A percentile compares a stretch with the other conserved stretches of the same genome.
Conservation (phyloP, 1,140 invertebrate genomes). For the Drosophila mayri region DNA sequence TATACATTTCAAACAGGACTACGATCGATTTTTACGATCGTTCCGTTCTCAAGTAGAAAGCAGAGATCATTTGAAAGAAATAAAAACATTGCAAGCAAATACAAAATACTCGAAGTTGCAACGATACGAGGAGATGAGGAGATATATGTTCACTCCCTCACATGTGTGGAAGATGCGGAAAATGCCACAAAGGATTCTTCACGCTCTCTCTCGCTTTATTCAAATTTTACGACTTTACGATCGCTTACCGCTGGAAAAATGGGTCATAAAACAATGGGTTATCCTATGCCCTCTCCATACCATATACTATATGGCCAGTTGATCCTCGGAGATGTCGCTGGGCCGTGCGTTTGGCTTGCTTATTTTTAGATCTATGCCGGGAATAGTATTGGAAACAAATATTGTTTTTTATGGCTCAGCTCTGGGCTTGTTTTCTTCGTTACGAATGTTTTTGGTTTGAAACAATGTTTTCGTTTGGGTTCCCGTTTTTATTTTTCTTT, state of each 20-base stretch:
- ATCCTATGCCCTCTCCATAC: constrained; percentile 43
- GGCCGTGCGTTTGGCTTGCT: constrained; percentile 58
- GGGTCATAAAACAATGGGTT: constrained; percentile 82
- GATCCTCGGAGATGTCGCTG: constrained; percentile 46
- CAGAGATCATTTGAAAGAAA: constrained; percentile 80
- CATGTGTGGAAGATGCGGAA: constrained; percentile 59
- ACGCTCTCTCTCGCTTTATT: constrained; percentile 70
- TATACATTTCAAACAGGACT: constrained; percentile 79
- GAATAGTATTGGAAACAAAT: constrained; percentile 83
- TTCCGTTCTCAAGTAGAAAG: constrained; percentile 72
- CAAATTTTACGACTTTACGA: constrained; percentile 76
- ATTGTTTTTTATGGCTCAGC: constrained; percentile 68
- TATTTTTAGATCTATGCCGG: constrained; percentile 78
- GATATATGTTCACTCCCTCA: constrained; percentile 11
- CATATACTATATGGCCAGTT: constrained; percentile 8
- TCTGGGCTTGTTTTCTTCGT: constrained; percentile 16
- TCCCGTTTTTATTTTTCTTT: constrained; percentile 26
- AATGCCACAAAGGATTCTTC: constrained; percentile 76
- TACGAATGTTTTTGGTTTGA: constrained; percentile 55
- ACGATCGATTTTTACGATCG: constrained; percentile 68
- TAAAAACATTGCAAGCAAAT: constrained; percentile 73
- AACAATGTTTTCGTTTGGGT: constrained; percentile 67
- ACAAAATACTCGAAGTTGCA: constrained; percentile 35
- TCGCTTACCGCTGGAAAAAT: constrained; percentile 77
- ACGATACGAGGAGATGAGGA: background rate